Percentiles rank a stretch among this genome's conserved stretches.
These are phyloP conservation scores for Lasiurus cinereus DNA, from an alignment of 2,113 vertebrate genomes.

Conservation along the genomic window DNA sequence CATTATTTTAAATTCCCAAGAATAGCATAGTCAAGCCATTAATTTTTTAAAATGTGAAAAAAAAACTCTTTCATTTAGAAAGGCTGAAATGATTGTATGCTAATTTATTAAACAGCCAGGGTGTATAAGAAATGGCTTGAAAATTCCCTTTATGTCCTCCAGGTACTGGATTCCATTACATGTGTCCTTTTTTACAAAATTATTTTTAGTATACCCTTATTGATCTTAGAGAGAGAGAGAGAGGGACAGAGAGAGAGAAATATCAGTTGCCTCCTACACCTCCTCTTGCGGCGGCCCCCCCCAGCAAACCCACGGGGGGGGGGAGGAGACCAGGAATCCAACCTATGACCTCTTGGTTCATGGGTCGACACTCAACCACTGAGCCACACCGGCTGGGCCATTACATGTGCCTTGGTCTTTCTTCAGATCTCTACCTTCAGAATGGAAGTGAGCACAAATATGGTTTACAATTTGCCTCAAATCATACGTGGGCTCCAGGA, in stretches of 20 bases:
- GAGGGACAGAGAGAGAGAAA: too few relatives aligned
- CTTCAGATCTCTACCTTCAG: neutral
- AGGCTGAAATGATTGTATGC: slow-evolving; percentile 10
- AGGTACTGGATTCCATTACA: neutral
- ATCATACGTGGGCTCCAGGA: neutral
- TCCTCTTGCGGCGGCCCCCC: too few relatives aligned
- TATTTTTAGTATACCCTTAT: too few relatives aligned
- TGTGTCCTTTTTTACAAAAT: neutral
- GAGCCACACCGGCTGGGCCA: too few relatives aligned
- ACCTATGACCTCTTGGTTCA: too few relatives aligned
- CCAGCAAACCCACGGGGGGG: too few relatives aligned
- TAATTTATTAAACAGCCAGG: neutral
- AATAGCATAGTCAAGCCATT: neutral
- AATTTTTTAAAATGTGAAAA: slow-evolving; percentile 6
- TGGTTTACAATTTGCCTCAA: slow-evolving; percentile 7
- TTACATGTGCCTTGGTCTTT: neutral
- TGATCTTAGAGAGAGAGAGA: too few relatives aligned
- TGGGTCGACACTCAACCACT: too few relatives aligned
- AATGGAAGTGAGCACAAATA: neutral
- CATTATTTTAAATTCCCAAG: neutral
- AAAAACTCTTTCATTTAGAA: neutral
- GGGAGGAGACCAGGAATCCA: too few relatives aligned
- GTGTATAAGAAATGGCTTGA: neutral
- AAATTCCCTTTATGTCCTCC: neutral
- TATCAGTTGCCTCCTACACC: too few relatives aligned